phyloP scores from a whole-genome alignment of 2,113 vertebrate genomes.

The Patagioenas fasciata region DNA sequence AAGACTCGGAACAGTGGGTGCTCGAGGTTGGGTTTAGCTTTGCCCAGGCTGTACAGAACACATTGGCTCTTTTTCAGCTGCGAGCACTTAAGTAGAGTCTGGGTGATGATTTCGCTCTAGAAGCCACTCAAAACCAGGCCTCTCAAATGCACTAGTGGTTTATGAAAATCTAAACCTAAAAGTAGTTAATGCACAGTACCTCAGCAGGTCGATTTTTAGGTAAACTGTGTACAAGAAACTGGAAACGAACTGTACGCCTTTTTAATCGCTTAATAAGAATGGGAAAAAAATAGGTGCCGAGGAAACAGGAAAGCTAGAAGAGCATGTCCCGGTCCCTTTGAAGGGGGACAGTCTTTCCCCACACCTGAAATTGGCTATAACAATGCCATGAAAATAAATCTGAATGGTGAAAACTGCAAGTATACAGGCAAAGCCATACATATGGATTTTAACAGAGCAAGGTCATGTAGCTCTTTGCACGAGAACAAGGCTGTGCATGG shows the following conservation, averaged over 20 bases:
- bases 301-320: not conserved
- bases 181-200: not conserved
- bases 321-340: not conserved
- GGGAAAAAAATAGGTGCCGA: not conserved
- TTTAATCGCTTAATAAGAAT: slow-evolving; percentile 25
- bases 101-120: not conserved
- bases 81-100: not conserved
- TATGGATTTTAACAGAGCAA: not conserved
- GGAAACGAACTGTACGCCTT: slow-evolving; percentile 20
- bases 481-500: not conserved
- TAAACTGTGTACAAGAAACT: not conserved
- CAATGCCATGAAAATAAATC: not conserved
- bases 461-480: not conserved
- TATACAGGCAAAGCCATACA: not conserved
- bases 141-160: not conserved
- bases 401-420: not conserved
- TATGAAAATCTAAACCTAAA: not conserved
- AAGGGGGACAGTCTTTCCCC: not conserved
- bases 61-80: not conserved
- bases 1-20: not conserved
- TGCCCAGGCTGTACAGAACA: not conserved
- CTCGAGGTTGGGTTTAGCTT: not conserved
- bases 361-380: not conserved
- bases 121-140: not conserved
- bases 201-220: not conserved